These are phyloP conservation scores for Cherax destructor DNA, from an alignment of 1,140 invertebrate genomes.

Conservation along the genomic window DNA sequence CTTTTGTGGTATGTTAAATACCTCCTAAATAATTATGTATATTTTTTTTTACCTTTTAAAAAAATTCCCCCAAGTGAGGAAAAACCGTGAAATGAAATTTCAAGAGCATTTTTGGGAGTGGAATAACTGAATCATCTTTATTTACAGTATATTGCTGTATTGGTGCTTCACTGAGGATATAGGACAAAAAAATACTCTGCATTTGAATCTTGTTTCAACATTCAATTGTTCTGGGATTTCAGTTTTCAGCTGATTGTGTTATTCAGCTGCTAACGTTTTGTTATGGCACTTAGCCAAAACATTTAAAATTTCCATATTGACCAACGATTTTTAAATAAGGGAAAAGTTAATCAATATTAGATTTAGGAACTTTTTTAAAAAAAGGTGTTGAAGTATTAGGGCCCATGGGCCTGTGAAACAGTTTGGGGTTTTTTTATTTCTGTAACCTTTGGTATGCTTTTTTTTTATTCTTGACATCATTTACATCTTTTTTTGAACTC, in stretches of 20 bases:
- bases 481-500: background rate
- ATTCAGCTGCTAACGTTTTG: constrained; percentile 42
- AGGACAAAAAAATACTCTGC: constrained; percentile 62
- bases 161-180: constrained; percentile 62
- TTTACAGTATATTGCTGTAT: constrained; percentile 56
- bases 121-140: constrained; percentile 47
- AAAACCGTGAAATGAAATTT: background rate
- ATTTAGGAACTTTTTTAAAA: constrained; percentile 57
- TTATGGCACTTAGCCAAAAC: constrained; percentile 35
- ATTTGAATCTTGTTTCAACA: constrained; percentile 49
- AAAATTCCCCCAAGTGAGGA: background rate
- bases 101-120: constrained; percentile 42
- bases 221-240: constrained; percentile 56
- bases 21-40: background rate
- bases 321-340: constrained; percentile 66
- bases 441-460: constrained; percentile 55
- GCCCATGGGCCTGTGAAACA: constrained; percentile 51
- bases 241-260: constrained; percentile 45
- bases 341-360: constrained; percentile 66
- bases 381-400: constrained; percentile 54
- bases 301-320: constrained; percentile 66
- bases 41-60: background rate
- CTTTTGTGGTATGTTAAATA: constrained; percentile 7
- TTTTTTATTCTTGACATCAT: constrained; percentile 17
- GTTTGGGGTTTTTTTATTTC: constrained; percentile 55